Conservation (phyloP, 1,140 invertebrate species). For the Phortica variegata region DNA sequence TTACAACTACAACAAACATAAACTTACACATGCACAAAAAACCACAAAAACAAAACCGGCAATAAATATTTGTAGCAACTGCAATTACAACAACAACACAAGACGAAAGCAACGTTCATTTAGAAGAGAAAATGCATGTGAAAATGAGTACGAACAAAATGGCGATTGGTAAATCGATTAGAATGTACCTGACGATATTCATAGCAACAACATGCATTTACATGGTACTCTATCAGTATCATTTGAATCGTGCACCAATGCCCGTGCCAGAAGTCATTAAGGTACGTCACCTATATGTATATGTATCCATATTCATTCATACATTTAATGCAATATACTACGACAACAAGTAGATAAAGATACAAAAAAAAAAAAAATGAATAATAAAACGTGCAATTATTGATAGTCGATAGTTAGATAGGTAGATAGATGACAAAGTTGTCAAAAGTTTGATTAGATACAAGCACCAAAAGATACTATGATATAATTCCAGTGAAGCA, state of each 20-base stretch:
- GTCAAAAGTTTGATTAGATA: no score
- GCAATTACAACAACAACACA: neutral
- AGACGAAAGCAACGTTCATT: neutral
- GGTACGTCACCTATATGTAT: slow-evolving; percentile 26
- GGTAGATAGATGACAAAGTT: slow-evolving; percentile 3
- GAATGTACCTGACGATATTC: slow-evolving; percentile 58
- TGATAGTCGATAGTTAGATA: neutral
- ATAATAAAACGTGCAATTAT: neutral
- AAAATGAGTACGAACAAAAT: slow-evolving; percentile 25
- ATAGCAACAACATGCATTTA: slow-evolving; percentile 55
- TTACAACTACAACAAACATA: slow-evolving; percentile 11
- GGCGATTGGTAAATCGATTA: slow-evolving; percentile 51
- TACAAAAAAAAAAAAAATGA: neutral
- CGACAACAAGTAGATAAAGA: neutral
- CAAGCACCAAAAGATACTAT: no score
- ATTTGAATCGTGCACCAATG: slow-evolving; percentile 43
- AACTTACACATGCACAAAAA: slow-evolving; percentile 15
- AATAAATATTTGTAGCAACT: neutral
- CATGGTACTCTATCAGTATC: slow-evolving; percentile 56
- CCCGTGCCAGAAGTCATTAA: slow-evolving; percentile 39
- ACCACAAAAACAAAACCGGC: slow-evolving; percentile 18
- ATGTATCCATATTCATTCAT: slow-evolving; percentile 3
- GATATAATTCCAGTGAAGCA: no score
- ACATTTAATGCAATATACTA: slow-evolving; percentile 2
- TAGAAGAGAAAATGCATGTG: neutral